Base-by-base conservation (phyloP, 2,113 vertebrate genomes). In the Symphodus melops region DNA sequence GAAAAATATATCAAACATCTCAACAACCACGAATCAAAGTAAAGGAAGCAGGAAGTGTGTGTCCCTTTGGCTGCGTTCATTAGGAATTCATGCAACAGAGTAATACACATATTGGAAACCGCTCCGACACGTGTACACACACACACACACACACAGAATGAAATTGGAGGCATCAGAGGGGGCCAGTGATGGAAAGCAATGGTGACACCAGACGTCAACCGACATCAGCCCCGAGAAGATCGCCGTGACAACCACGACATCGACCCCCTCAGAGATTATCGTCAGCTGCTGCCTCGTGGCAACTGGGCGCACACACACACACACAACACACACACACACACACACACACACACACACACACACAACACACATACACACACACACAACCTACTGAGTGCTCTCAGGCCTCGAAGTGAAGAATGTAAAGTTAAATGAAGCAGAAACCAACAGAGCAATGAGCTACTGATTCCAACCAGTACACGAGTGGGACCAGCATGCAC, bases 221-320 rank as follows among this genome's bases (percentile, higher is more conserved):
- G 79, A 68, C 86, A 92, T 90, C 86, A 90, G 88, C 88, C 79
- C 58, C 12, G 53, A 84, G 78, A 87, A 86, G 86, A 90, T 91
- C 81, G 85, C 75, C 72, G 86, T 91, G 91, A 92, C 91, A 92
- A 91, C 88, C 91, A 86, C 84, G 71, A 92, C 90, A 89, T 84
- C 61, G 84, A 91, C 78, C 90, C 88, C 89, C 91, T 86, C 58
- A 91, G 85, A 92, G 85, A 92, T 91, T 91, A 91, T 86, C 86
- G 49, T 91, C 90, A 89, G 83, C 78, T 81, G 80, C 82, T 78
- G 81, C 77, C 85, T 75, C 62, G 21, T 17, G 52, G 74, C 76
- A 67, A 70, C 49, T 1, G 48, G 12, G 5, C 55, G 4, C 62
- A 37, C 61, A 19, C n/a, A 4, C 55, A 7, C 62, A 39, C 58